These are phyloP conservation scores for Mesochorus sp. DNA, from an alignment of 2,888 invertebrate genomes.

Conservation along the genomic window DNA sequence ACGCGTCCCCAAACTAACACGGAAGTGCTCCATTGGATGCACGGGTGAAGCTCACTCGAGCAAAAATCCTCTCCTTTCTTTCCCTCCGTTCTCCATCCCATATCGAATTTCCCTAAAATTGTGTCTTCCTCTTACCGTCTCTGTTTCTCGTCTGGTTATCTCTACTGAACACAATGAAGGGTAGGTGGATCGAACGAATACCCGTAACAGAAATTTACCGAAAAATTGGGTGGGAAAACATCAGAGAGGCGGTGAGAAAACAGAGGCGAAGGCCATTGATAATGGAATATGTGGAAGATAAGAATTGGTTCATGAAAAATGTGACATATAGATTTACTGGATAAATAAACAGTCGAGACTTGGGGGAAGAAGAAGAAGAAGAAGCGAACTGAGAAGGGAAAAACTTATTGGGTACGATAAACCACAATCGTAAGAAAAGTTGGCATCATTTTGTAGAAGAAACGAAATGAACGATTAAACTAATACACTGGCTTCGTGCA, in stretches of 20 bases:
- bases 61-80: not conserved
- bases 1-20: not conserved
- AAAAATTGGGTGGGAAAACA: conserved; percentile 11
- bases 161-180: not conserved
- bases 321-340: not conserved
- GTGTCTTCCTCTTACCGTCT: conserved; percentile 1
- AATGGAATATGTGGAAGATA: not conserved
- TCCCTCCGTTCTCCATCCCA: not conserved
- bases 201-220: not conserved
- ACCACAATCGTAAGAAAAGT: not conserved
- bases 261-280: not conserved
- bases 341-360: not conserved
- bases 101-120: conserved; percentile 6
- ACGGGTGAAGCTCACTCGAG: not conserved
- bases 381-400: conserved; percentile 5
- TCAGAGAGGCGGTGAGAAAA: conserved; percentile 4
- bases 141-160: not conserved
- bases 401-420: not conserved
- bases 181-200: not conserved
- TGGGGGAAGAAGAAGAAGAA: not conserved
- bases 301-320: not conserved
- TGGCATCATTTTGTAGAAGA: too few relatives aligned
- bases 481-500: not conserved
- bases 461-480: not conserved
- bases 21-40: not conserved